A percentile compares a stretch with the other conserved stretches of the same genome.
These are phyloP conservation scores for Megalopta genalis DNA, from an alignment of 1,140 invertebrate species.

Conservation along the genomic window DNA sequence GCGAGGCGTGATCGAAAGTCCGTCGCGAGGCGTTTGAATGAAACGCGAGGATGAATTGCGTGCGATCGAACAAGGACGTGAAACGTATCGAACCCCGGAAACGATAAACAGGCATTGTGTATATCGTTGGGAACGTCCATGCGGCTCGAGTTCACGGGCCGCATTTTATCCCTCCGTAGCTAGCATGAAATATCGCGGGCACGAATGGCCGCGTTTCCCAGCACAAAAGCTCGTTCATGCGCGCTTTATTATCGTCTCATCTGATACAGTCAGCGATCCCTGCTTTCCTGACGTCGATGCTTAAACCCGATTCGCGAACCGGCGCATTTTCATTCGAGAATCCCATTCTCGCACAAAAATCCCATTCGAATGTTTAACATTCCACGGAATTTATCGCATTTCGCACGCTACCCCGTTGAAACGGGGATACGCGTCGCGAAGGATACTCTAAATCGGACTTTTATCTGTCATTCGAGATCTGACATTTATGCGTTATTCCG, in stretches of 20 bases:
- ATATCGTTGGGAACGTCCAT: neutral
- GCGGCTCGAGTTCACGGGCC: slow-evolving; percentile 16
- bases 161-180: slow-evolving; percentile 14
- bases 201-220: neutral
- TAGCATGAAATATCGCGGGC: neutral
- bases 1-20: neutral
- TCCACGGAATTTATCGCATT: too few relatives aligned
- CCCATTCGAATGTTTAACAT: too few relatives aligned
- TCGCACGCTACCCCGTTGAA: too few relatives aligned
- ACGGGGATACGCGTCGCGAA: too few relatives aligned
- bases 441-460: too few relatives aligned
- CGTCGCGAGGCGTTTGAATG: neutral
- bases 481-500: too few relatives aligned
- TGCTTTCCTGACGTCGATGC: neutral
- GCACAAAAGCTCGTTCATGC: neutral
- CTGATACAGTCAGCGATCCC: neutral
- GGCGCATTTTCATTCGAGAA: too few relatives aligned
- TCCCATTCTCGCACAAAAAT: too few relatives aligned
- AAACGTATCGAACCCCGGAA: slow-evolving; percentile 14
- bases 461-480: too few relatives aligned
- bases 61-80: neutral
- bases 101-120: slow-evolving; percentile 15
- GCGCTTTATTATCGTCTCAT: neutral
- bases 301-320: too few relatives aligned
- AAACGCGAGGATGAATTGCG: neutral